Conservation (phyloP, 2,113 vertebrate species). For the Silurus asotus region DNA sequence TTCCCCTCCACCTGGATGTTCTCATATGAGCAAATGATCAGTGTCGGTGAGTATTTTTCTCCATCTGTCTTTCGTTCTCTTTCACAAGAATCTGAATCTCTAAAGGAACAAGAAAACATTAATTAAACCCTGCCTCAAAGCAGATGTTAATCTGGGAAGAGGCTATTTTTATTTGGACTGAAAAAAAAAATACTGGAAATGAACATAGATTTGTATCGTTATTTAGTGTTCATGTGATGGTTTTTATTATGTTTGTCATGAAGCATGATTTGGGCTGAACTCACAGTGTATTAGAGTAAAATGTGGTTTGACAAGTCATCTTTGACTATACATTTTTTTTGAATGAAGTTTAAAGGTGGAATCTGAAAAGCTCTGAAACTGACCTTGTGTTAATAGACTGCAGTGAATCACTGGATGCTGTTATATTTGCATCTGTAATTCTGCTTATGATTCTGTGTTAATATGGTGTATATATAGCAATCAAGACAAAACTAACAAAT, state of each 20-base stretch:
- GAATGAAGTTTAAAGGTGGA: background rate
- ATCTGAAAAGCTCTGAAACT: background rate
- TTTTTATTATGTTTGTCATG: background rate
- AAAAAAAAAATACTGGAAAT: background rate
- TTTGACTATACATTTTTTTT: background rate
- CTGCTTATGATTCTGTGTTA: background rate
- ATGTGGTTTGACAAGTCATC: background rate
- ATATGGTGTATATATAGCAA: background rate
- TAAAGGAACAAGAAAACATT: background rate
- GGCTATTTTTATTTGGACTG: background rate
- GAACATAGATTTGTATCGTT: background rate
- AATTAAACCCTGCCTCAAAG: background rate
- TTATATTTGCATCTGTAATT: constrained; percentile 2
- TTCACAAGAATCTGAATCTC: constrained; percentile 14
- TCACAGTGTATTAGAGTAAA: background rate
- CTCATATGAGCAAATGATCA: constrained; percentile 48
- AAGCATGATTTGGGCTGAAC: background rate
- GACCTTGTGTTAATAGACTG: background rate
- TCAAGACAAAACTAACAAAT: background rate
- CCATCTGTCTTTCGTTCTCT: background rate
- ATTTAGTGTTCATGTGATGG: background rate
- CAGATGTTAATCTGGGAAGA: constrained; percentile 20
- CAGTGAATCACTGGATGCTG: background rate
- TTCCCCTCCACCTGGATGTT: background rate
- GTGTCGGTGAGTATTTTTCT: constrained; percentile 52